These are phyloP conservation scores for Brevimyrus niger DNA, from an alignment of 2,113 vertebrate genomes.

Conservation along the genomic window DNA sequence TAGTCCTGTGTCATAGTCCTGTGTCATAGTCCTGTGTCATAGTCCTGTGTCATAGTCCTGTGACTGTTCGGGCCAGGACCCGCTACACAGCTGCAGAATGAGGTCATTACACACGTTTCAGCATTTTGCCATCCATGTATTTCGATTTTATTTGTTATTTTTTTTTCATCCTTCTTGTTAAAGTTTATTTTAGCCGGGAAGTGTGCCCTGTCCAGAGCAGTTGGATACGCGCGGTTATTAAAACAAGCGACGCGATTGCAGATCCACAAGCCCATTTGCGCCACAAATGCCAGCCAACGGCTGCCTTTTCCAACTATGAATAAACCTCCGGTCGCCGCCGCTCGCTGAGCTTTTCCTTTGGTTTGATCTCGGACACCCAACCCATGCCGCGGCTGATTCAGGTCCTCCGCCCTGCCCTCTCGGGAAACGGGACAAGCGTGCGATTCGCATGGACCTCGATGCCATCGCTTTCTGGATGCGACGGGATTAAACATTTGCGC, in stretches of 20 bases:
- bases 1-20: background rate
- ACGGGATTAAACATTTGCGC: background rate
- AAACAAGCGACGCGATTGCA: background rate
- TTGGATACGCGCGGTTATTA: background rate
- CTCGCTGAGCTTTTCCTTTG: background rate
- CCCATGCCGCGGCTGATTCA: slow-evolving; percentile 4
- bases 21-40: no score
- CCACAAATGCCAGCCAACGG: background rate
- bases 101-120: slow-evolving; percentile 10
- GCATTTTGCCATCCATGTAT: background rate
- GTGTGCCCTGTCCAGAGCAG: background rate
- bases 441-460: slow-evolving; percentile 11
- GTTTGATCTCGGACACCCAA: slow-evolving; percentile 13
- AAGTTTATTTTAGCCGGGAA: background rate
- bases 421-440: slow-evolving; percentile 21
- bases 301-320: background rate
- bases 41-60: background rate
- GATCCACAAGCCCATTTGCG: background rate
- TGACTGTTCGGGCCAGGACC: background rate
- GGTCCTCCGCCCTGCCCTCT: background rate
- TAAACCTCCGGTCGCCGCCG: background rate
- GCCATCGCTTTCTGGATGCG: slow-evolving; percentile 8
- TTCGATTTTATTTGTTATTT: background rate
- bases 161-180: background rate
- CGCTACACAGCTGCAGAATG: slow-evolving; percentile 17